Evolutionary conservation across 2,888 invertebrate genomes (phyloP), one percentile per base, ranked within the genome.

Genomic region (Cantharis nigra): DNA sequence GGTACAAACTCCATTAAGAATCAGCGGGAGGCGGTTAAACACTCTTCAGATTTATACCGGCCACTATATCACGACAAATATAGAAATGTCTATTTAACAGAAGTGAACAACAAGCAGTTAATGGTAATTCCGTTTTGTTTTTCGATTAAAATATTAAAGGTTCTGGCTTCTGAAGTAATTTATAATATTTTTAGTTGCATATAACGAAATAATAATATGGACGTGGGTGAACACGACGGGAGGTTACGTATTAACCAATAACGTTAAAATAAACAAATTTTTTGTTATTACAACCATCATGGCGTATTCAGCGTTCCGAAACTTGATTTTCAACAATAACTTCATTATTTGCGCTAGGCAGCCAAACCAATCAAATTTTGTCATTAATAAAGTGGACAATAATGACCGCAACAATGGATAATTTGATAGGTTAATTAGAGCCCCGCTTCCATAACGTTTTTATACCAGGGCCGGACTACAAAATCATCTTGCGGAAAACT

Each of bases 271-370:
- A 67, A 69, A 49, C 67, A 70, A 26, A 63, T 62, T 63, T 70
- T 20, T 70, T 20, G 49, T 20, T 30, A 64, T 20, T 33, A 14
- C 69, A 20, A 74, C 72, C 78, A 78, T 78, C 72, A 49, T 49
- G 49, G 49, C 49, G 79, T 78, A 78, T 78, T 80, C 79, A 78
- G 72, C 81, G 84, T 84, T 84, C 83, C 84, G 77, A 80, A 80
- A 80, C 82, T 81, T 84, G 84, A 81, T 75, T 79, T 73, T 78
- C 69, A 76, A 85, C 84, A 84, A 85, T 85, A 81, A 83, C 83
- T 83, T 81, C 83, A 85, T 85, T 85, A 85, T 85, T 85, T 84
- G 85, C 85, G 83, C 84, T 82, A 83, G 80, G 80, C 82, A 49
- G 76, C 78, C 80, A 78, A 79, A 82, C 84, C 83, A 84, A 84